Percentiles rank a stretch among this genome's conserved stretches.
Conservation (phyloP, 2,797 vertebrate genomes). For the Bradypus variegatus region DNA sequence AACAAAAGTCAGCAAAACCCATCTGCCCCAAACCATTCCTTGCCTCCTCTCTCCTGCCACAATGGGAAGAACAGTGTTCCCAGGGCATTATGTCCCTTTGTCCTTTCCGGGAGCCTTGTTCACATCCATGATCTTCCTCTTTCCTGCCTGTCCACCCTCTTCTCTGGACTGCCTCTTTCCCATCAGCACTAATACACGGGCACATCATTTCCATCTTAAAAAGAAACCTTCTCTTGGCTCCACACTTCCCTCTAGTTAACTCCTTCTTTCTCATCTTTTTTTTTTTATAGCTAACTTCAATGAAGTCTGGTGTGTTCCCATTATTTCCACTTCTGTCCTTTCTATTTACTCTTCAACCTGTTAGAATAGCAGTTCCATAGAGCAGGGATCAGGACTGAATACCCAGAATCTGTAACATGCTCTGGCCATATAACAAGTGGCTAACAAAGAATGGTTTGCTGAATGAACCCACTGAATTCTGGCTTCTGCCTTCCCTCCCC, state of each 20-base stretch:
- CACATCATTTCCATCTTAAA: not conserved
- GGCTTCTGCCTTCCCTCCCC: not conserved
- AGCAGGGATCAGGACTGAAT: not conserved
- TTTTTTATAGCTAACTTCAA: not conserved
- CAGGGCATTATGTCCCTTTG: not conserved
- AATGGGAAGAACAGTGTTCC: not conserved
- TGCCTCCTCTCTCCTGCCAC: not conserved
- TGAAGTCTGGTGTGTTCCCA: not conserved
- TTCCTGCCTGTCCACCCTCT: not conserved
- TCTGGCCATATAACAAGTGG: not conserved
- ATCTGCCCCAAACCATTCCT: not conserved
- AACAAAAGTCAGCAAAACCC: not conserved
- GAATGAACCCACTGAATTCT: not conserved
- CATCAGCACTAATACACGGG: accelerated
- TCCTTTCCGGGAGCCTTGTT: not conserved
- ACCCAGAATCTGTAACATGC: not conserved
- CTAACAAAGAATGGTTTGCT: not conserved
- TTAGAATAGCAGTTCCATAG: not conserved
- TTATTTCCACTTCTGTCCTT: not conserved
- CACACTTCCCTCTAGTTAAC: not conserved
- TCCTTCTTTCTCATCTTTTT: not conserved
- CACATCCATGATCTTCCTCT: not conserved
- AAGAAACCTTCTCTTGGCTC: not conserved
- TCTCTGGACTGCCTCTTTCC: not conserved
- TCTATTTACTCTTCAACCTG: not conserved